Evolutionary conservation across 2,888 invertebrate species (phyloP), one percentile per base, ranked within the genome.

Genomic region (Diploptera punctata): DNA sequence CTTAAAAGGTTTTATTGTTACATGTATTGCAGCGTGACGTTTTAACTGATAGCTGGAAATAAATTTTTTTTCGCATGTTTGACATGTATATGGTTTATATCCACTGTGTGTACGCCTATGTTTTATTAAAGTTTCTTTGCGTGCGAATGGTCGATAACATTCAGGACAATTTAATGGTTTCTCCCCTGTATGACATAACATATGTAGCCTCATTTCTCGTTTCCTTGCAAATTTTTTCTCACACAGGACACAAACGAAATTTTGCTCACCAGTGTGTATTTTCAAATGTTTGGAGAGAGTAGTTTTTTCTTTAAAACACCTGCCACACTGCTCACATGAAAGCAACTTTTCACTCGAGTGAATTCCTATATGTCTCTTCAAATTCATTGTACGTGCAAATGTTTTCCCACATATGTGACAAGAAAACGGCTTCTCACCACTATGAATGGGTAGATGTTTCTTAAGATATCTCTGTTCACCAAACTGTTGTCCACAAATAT

Each of bases 181-280:
- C 26, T 65, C 65, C 10, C 65, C 65, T 24, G 65, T 65, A n/a
- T 65, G 65, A 4, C 43, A 44, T 7, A 44, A 7, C 16, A 65
- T 18, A 26, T 65, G 65, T 18, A 47, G 21, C 9, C 33, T 43
- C 5, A 65, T 16, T 13, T 47, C 24, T 26, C 26, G 26, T 13
- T 19, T n/a, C 18, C 65, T 44, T 19, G 18, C 26, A 18, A 65
- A 65, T n/a, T 44, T 65, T 62, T 81, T 81, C 16, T 80, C 81
- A 65, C 81, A 81, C 38, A 80, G 79, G 24, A 80, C 80, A 24
- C 81, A 81, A 19, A 79, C 78, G 31, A 79, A 81, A 5, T 81
- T 81, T 13, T 80, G 74, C 19, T 81, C 68, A 2, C 81, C 81
- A 13, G 78, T 81, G 72, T 81, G 81, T 43, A 80, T 77, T 69